Percentiles rank a stretch among this genome's conserved stretches.
phyloP scores from a whole-genome alignment of 2,797 vertebrate genomes.

The Hydrophis major region DNA sequence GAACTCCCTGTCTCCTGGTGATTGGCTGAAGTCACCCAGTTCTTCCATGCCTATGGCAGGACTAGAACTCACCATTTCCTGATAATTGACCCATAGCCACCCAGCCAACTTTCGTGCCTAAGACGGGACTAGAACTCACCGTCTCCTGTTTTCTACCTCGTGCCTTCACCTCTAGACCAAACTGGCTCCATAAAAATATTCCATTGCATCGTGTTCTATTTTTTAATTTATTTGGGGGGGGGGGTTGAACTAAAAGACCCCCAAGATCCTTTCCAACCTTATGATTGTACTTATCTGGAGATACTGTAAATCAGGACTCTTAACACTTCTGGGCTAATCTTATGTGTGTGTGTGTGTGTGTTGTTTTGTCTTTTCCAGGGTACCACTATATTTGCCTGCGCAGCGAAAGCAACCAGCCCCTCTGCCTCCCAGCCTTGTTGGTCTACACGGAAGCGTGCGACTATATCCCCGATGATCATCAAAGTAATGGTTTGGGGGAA shows the following conservation, averaged over 20 bases:
- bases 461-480: constrained; percentile 87
- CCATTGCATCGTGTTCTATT: not conserved
- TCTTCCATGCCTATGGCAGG: too few species aligned
- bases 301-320: not conserved
- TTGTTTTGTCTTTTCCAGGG: constrained; percentile 63
- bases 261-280: too few species aligned
- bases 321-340: not conserved
- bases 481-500: constrained; percentile 66
- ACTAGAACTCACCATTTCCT: not conserved
- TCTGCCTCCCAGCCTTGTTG: constrained; percentile 82
- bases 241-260: too few species aligned
- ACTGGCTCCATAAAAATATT: not conserved
- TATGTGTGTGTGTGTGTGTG: not conserved
- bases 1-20: too few species aligned
- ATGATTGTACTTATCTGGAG: not conserved
- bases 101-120: fast-evolving
- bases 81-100: not conserved
- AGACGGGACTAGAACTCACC: not conserved
- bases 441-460: constrained; percentile 86
- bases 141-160: not conserved
- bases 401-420: constrained; percentile 87
- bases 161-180: too few species aligned
- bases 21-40: too few species aligned
- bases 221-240: not conserved
- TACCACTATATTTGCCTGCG: constrained; percentile 89